A percentile compares a stretch with the other conserved stretches of the same genome.
Conservation (phyloP, 2,888 invertebrate genomes). For the Oeneis ivallda region DNA sequence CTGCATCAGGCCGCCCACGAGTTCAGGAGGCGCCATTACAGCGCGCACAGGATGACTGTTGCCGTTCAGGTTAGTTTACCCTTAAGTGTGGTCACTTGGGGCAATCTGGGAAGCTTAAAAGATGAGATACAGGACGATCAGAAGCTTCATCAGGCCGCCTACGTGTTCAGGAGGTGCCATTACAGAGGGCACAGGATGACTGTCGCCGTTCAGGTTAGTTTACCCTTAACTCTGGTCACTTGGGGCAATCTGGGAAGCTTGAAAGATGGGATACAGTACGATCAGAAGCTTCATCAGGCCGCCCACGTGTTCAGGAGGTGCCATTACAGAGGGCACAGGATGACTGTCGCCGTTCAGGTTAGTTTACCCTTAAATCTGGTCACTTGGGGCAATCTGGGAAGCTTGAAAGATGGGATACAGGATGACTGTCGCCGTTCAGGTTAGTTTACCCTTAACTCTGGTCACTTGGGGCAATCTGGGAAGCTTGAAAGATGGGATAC, state of each 20-base stretch:
- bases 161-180: constrained; percentile 88
- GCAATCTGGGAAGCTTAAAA: constrained; percentile 87
- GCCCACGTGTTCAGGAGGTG: constrained; percentile 88
- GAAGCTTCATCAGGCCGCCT: constrained; percentile 85
- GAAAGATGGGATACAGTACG: constrained; percentile 84
- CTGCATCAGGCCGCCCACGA: constrained; percentile 87
- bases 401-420: constrained; percentile 84
- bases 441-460: constrained; percentile 47
- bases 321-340: constrained; percentile 93
- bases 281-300: constrained; percentile 83
- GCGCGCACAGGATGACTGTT: constrained; percentile 93
- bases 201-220: constrained; percentile 87
- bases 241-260: constrained; percentile 92
- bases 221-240: constrained; percentile 80
- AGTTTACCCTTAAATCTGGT: constrained; percentile 73
- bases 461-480: background rate
- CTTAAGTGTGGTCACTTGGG: constrained; percentile 87
- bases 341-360: constrained; percentile 93
- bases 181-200: constrained; percentile 96
- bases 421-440: constrained; percentile 80
- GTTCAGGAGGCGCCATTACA: constrained; percentile 90
- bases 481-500: background rate
- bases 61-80: constrained; percentile 85
- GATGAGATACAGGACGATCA: constrained; percentile 84
- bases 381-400: constrained; percentile 91